These are phyloP conservation scores for Tragelaphus strepsiceros DNA, from an alignment of 2,113 vertebrate species.

Conservation along the genomic window DNA sequence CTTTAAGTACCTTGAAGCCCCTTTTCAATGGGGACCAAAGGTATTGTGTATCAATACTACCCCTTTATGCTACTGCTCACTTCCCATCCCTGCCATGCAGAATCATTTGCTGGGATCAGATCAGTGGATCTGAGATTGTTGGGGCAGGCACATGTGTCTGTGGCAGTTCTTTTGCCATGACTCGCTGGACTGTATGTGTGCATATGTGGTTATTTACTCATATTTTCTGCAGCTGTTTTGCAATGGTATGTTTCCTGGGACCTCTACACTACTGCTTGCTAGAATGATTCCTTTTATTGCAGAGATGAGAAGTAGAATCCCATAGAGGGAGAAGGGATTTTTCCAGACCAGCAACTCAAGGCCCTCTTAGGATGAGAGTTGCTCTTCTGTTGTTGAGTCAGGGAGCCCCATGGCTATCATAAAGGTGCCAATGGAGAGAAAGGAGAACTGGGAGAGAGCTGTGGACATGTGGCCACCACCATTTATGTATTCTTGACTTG, in stretches of 20 bases:
- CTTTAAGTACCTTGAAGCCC: background rate
- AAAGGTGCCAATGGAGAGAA: background rate
- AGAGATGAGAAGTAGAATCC: background rate
- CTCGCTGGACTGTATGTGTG: background rate
- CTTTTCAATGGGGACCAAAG: background rate
- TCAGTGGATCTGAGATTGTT: background rate
- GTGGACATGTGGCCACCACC: background rate
- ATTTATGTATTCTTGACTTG: background rate
- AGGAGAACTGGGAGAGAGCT: background rate
- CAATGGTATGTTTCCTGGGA: background rate
- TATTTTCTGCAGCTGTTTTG: background rate
- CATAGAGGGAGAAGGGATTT: background rate
- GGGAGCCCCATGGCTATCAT: background rate
- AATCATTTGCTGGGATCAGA: background rate
- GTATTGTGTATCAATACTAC: background rate
- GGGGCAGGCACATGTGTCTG: background rate
- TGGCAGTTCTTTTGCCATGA: background rate
- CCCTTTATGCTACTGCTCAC: background rate
- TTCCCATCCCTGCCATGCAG: background rate
- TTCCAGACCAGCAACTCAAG: background rate
- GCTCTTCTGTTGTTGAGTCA: background rate
- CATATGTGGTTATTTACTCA: too few relatives aligned
- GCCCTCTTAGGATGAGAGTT: background rate
- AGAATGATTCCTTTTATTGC: background rate
- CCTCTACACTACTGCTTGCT: background rate